Percentiles rank a stretch among this genome's conserved stretches.
Conservation (phyloP, 2,888 invertebrate species). For the Drosophila kambysellisi region DNA sequence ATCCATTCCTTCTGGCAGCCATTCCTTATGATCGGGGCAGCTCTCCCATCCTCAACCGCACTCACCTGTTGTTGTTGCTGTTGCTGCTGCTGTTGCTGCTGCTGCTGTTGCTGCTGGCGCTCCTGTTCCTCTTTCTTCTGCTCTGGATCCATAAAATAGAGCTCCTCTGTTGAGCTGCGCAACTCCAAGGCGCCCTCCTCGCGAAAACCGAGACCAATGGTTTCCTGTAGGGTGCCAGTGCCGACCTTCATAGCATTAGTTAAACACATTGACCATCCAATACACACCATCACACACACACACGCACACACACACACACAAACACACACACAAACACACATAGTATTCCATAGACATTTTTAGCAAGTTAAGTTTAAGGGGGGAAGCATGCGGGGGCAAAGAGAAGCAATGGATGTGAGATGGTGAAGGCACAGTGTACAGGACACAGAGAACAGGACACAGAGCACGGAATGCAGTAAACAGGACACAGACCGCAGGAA, state of each 20-base stretch:
- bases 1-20: neutral
- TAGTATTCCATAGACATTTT: conserved; percentile 43
- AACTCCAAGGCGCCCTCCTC: conserved; percentile 94
- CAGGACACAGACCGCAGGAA: neutral
- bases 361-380: conserved; percentile 27
- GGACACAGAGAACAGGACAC: neutral
- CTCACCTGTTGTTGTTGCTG: conserved; percentile 49
- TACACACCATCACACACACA: conserved; percentile 46
- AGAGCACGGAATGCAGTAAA: neutral
- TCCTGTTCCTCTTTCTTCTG: conserved; percentile 85
- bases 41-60: neutral
- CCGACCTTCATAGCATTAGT: conserved; percentile 85
- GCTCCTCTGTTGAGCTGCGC: conserved; percentile 94
- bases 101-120: conserved; percentile 82
- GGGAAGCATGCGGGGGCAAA: conserved; percentile 28
- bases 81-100: conserved; percentile 41
- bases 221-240: conserved; percentile 86
- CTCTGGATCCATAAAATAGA: conserved; percentile 91
- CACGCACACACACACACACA: conserved; percentile 28
- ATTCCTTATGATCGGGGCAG: neutral
- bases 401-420: conserved; percentile 18
- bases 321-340: conserved; percentile 16
- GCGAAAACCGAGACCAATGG: conserved; percentile 87
- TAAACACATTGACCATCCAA: conserved; percentile 68
- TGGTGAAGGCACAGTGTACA: neutral